phyloP scores from a whole-genome alignment of 2,797 vertebrate species.

The Megalops cyprinoides region DNA sequence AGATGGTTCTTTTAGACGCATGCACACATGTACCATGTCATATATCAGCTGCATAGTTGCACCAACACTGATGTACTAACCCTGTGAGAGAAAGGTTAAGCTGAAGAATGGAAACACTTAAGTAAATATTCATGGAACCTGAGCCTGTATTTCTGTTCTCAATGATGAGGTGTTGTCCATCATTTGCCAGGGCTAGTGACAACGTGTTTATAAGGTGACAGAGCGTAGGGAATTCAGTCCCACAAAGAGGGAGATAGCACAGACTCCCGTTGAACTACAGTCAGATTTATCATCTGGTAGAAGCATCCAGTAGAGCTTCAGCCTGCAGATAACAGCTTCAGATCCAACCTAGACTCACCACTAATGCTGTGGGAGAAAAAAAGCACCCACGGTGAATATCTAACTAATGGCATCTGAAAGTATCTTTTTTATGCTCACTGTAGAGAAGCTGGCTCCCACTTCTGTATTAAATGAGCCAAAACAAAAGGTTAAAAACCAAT shows the following conservation, averaged over 20 bases:
- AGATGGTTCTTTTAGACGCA: too few relatives aligned
- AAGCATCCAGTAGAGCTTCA: background rate
- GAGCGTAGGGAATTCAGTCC: background rate
- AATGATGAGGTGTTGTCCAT: too few relatives aligned
- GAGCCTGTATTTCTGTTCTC: background rate
- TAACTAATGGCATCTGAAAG: background rate
- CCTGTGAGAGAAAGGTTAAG: background rate
- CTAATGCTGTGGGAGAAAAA: background rate
- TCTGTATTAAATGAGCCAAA: too few relatives aligned
- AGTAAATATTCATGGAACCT: background rate
- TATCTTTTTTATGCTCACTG: background rate
- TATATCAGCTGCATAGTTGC: background rate
- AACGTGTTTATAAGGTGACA: background rate
- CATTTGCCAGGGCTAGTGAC: too few relatives aligned
- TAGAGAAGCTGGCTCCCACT: too few relatives aligned
- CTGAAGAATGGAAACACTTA: background rate
- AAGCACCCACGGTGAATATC: background rate
- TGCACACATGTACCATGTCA: too few relatives aligned
- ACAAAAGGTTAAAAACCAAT: too few relatives aligned
- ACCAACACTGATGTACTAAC: background rate
- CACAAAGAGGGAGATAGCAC: background rate
- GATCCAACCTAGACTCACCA: background rate
- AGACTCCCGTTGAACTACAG: background rate
- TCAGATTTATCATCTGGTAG: background rate
- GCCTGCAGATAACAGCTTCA: background rate